Conservation (phyloP, 2,797 vertebrate species). For the Labroides dimidiatus region DNA sequence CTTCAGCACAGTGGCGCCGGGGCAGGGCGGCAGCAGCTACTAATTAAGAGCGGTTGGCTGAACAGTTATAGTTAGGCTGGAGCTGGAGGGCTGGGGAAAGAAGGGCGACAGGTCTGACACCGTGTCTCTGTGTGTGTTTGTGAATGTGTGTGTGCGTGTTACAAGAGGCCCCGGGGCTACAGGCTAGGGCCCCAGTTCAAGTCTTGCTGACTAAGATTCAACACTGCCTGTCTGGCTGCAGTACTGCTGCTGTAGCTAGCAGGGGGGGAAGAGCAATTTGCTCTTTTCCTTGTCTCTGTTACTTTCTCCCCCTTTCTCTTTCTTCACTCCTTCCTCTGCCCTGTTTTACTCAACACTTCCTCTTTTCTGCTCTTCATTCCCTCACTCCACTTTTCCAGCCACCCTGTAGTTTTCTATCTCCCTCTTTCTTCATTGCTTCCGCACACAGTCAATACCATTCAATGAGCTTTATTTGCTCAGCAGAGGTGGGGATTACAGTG, state of each 20-base stretch:
- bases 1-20: slow-evolving; percentile 78
- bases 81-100: slow-evolving; percentile 73
- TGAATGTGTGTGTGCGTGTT: slow-evolving; percentile 16
- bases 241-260: slow-evolving; percentile 57
- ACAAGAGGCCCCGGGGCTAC: slow-evolving; percentile 59
- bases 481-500: slow-evolving; percentile 44
- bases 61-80: slow-evolving; percentile 72
- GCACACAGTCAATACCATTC: slow-evolving; percentile 49
- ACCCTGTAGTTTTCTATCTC: slow-evolving; percentile 30
- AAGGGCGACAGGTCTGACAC: slow-evolving; percentile 77
- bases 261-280: slow-evolving; percentile 49
- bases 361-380: slow-evolving; percentile 27
- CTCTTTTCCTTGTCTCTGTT: slow-evolving; percentile 39
- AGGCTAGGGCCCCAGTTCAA: slow-evolving; percentile 64
- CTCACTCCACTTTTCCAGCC: slow-evolving; percentile 33
- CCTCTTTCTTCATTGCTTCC: slow-evolving; percentile 17
- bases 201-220: slow-evolving; percentile 78
- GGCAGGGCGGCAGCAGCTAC: slow-evolving; percentile 77
- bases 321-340: neutral
- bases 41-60: slow-evolving; percentile 79
- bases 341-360: slow-evolving; percentile 32
- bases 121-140: slow-evolving; percentile 37
- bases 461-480: slow-evolving; percentile 53
- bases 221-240: slow-evolving; percentile 67
- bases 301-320: slow-evolving; percentile 33